Conservation (phyloP, 2,113 vertebrate genomes). For the Rhea americana region DNA sequence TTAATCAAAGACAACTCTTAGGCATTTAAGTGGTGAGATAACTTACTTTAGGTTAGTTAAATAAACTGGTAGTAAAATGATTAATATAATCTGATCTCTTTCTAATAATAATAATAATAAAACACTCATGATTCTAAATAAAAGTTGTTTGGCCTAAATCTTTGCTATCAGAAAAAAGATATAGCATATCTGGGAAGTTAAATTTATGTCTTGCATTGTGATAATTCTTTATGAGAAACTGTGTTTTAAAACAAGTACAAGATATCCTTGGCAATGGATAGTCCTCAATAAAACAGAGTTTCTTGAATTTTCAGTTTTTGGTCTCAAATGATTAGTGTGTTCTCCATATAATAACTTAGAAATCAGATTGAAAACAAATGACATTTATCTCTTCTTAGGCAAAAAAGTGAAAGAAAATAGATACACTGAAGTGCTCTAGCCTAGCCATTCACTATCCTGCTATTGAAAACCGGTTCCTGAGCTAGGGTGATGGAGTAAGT, state of each 20-base stretch:
- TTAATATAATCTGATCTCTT: slow-evolving; percentile 71
- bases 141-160: slow-evolving; percentile 73
- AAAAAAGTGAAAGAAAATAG: slow-evolving; percentile 38
- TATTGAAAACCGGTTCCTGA: slow-evolving; percentile 49
- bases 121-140: slow-evolving; percentile 67
- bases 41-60: slow-evolving; percentile 71
- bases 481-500: slow-evolving; percentile 65
- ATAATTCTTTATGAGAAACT: slow-evolving; percentile 73
- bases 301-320: slow-evolving; percentile 71
- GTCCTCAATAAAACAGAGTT: slow-evolving; percentile 77
- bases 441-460: slow-evolving; percentile 65
- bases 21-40: slow-evolving; percentile 74
- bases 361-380: slow-evolving; percentile 69
- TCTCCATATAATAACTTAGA: slow-evolving; percentile 70
- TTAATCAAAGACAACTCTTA: slow-evolving; percentile 70
- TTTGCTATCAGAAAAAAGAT: slow-evolving; percentile 72
- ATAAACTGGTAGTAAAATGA: slow-evolving; percentile 61
- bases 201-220: slow-evolving; percentile 74
- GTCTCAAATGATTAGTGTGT: slow-evolving; percentile 74
- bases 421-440: slow-evolving; percentile 45
- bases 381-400: slow-evolving; percentile 69
- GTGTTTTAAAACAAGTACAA: slow-evolving; percentile 73
- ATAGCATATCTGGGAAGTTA: slow-evolving; percentile 64
- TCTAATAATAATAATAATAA: slow-evolving; percentile 70
- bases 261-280: slow-evolving; percentile 75